These are phyloP conservation scores for Conger conger DNA, from an alignment of 2,113 vertebrate species.

Conservation along the genomic window DNA sequence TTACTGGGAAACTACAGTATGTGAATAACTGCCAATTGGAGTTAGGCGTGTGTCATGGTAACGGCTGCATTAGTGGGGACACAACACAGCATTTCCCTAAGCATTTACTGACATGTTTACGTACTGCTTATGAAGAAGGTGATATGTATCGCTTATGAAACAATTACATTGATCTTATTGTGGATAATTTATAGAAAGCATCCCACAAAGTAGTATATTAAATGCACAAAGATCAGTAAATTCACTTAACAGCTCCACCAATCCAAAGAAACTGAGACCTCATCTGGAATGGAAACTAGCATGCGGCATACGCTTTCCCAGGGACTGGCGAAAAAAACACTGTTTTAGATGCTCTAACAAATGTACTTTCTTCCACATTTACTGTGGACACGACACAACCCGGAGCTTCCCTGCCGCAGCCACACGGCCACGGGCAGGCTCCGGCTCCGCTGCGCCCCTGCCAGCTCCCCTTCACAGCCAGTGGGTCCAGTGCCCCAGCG, in stretches of 20 bases:
- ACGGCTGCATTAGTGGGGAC: too few relatives aligned
- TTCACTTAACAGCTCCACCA: not conserved
- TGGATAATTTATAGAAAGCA: too few relatives aligned
- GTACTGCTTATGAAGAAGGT: too few relatives aligned
- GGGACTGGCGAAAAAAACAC: not conserved
- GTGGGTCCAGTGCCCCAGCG: not conserved
- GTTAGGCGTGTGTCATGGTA: too few relatives aligned
- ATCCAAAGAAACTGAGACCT: not conserved
- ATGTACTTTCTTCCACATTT: not conserved
- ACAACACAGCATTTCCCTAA: too few relatives aligned
- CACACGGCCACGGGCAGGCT: not conserved
- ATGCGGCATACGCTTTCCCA: not conserved
- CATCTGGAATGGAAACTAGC: not conserved
- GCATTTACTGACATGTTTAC: too few relatives aligned
- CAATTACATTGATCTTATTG: too few relatives aligned
- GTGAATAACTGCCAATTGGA: too few relatives aligned
- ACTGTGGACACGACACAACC: not conserved
- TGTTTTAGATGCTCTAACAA: too few relatives aligned
- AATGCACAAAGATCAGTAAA: not conserved
- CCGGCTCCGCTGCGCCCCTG: not conserved
- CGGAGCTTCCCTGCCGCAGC: not conserved
- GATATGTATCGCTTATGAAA: too few relatives aligned
- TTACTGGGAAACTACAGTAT: too few relatives aligned
- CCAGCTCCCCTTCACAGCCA: not conserved
- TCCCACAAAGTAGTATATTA: not conserved